Conservation (phyloP, 2,888 invertebrate genomes). For the Germaria angustata region DNA sequence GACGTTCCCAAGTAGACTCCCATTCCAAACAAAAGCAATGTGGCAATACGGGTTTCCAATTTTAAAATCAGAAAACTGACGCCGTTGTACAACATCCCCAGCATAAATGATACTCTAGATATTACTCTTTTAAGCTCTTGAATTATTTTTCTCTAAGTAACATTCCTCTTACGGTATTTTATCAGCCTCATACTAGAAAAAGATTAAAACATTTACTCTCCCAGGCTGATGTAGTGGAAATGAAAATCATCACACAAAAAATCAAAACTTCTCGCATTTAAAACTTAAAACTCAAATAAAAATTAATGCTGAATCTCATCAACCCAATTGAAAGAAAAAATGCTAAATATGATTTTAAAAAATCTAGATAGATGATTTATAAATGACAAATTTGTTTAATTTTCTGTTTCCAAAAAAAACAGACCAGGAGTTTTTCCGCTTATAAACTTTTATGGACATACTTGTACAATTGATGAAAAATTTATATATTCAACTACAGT, state of each 20-base stretch:
- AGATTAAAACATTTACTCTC: not conserved
- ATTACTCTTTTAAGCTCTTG: too few relatives aligned
- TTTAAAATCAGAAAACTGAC: too few relatives aligned
- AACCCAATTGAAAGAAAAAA: not conserved
- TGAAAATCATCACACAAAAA: conserved; percentile 25
- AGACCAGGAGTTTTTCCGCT: not conserved
- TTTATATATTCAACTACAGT: too few relatives aligned
- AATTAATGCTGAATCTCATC: not conserved
- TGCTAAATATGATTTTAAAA: not conserved
- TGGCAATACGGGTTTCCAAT: too few relatives aligned
- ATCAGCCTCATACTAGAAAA: not conserved
- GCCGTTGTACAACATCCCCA: too few relatives aligned
- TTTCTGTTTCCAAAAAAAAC: not conserved
- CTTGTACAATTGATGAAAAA: not conserved
- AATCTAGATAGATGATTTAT: not conserved
- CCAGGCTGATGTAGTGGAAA: too few relatives aligned
- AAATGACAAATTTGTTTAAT: conserved; percentile 25
- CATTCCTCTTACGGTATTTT: conserved; percentile 48
- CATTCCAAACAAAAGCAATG: too few relatives aligned
- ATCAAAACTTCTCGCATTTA: conserved; percentile 13
- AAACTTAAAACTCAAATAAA: conserved; percentile 49
- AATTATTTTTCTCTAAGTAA: too few relatives aligned
- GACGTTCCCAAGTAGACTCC: too few relatives aligned
- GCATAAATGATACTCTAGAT: too few relatives aligned
- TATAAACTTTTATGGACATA: not conserved